Percentiles rank a stretch among this genome's conserved stretches.
Evolutionary conservation across 2,113 vertebrate species (phyloP).

Genomic region (Chrysochloris asiatica): DNA sequence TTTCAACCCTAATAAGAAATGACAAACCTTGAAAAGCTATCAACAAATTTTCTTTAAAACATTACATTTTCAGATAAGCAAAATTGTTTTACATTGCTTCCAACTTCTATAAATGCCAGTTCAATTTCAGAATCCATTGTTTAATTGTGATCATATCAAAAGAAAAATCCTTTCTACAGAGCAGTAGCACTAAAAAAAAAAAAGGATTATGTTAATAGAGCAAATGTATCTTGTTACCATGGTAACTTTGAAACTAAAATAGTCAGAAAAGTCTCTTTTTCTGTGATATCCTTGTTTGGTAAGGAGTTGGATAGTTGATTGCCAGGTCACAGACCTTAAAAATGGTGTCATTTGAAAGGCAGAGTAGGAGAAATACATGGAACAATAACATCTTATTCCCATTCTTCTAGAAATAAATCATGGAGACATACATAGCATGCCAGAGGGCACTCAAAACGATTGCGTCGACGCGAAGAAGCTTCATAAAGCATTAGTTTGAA

Average conservation of each 20-base stretch:
- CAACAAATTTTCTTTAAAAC: constrained; percentile 75
- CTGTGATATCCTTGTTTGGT: constrained; percentile 46
- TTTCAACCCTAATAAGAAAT: constrained; percentile 76
- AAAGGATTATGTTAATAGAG: constrained; percentile 78
- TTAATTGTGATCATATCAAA: constrained; percentile 81
- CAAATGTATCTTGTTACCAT: constrained; percentile 71
- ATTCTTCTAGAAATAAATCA: constrained; percentile 45
- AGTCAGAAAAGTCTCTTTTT: constrained; percentile 23
- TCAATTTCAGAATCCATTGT: constrained; percentile 77
- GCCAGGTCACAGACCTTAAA: constrained; percentile 60
- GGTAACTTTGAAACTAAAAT: constrained; percentile 68
- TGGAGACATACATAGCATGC: background rate
- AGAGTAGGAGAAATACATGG: background rate
- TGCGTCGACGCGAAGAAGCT: background rate
- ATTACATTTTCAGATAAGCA: constrained; percentile 72
- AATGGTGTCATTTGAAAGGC: constrained; percentile 47
- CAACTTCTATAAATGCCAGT: constrained; percentile 70
- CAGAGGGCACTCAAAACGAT: background rate
- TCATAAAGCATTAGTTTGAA: background rate
- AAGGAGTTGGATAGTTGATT: constrained; percentile 39
- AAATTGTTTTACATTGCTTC: constrained; percentile 78
- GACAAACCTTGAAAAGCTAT: constrained; percentile 80
- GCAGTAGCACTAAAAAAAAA: constrained; percentile 70
- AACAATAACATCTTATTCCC: constrained; percentile 11
- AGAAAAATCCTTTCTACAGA: constrained; percentile 72